Evolutionary conservation across 2,888 invertebrate genomes (phyloP).

Genomic region (Amblyjoppa fuscipennis): DNA sequence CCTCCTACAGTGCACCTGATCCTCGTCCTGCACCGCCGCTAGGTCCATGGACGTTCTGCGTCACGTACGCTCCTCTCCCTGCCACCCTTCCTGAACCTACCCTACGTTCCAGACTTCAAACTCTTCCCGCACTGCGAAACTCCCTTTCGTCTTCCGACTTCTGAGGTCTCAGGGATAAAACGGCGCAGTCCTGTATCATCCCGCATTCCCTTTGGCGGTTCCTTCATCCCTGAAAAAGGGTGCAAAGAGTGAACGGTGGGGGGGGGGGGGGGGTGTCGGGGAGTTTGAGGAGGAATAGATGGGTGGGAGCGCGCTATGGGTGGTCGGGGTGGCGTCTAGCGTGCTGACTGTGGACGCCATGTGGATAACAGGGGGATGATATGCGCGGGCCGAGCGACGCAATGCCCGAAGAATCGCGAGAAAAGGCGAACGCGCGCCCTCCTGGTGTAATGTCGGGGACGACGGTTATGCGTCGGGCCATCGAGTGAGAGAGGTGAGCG

Average conservation of each 20-base stretch:
- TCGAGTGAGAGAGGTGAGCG: constrained; percentile 57
- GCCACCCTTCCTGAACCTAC: constrained; percentile 20
- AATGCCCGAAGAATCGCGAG: constrained; percentile 73
- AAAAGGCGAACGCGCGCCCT: constrained; percentile 74
- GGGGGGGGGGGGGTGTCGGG: neutral
- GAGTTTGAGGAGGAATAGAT: constrained; percentile 42
- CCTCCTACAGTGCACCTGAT: constrained; percentile 23
- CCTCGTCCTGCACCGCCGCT: constrained; percentile 40
- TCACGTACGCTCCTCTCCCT: constrained; percentile 40
- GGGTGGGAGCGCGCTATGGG: constrained; percentile 60
- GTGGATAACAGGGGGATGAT: constrained; percentile 74
- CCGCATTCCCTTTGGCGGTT: constrained; percentile 39
- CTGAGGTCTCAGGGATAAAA: constrained; percentile 22
- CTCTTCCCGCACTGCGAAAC: constrained; percentile 10
- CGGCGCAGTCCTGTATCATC: constrained; percentile 27
- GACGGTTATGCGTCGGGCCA: constrained; percentile 66
- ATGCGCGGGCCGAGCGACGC: constrained; percentile 76
- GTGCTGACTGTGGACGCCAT: constrained; percentile 57
- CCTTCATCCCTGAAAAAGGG: constrained; percentile 41
- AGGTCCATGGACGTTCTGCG: constrained; percentile 40
- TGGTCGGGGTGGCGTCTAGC: constrained; percentile 2
- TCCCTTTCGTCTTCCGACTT: constrained; percentile 2
- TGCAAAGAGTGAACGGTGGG: constrained; percentile 25
- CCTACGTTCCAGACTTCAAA: constrained; percentile 38
- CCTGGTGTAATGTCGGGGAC: constrained; percentile 65